Conservation (phyloP, 1,140 invertebrate genomes). For the Ips nitidus region DNA sequence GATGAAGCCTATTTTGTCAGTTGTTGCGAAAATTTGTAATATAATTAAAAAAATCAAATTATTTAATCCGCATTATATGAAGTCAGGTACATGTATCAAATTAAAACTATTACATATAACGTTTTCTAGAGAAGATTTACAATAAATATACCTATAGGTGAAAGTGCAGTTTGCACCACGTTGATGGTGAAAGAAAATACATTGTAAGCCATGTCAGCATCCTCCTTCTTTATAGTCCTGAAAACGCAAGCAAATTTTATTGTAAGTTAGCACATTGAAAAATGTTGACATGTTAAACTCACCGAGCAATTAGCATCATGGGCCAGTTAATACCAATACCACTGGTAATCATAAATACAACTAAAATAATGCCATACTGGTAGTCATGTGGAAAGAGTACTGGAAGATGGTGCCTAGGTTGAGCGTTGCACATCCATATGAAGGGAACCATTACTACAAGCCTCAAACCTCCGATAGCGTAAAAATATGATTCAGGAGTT, state of each 20-base stretch:
- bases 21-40: too few relatives aligned
- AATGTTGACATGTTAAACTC: slow-evolving; percentile 41
- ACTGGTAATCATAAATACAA: slow-evolving; percentile 78
- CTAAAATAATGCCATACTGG: slow-evolving; percentile 78
- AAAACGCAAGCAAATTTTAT: slow-evolving; percentile 43
- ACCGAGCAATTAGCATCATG: slow-evolving; percentile 84
- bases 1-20: too few relatives aligned
- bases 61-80: too few relatives aligned
- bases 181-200: slow-evolving; percentile 83
- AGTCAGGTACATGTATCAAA: not conserved
- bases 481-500: slow-evolving; percentile 46
- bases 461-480: slow-evolving; percentile 54
- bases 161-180: slow-evolving; percentile 74
- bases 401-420: slow-evolving; percentile 72
- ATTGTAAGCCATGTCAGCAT: slow-evolving; percentile 81
- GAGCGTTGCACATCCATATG: slow-evolving; percentile 83
- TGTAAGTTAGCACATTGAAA: not conserved
- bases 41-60: too few relatives aligned
- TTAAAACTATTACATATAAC: not conserved
- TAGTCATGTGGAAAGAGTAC: slow-evolving; percentile 78
- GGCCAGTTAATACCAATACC: slow-evolving; percentile 85
- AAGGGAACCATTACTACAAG: slow-evolving; percentile 72
- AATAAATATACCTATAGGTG: slow-evolving; percentile 71
- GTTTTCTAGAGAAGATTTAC: slow-evolving; percentile 66
- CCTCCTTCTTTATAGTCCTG: slow-evolving; percentile 72